These are phyloP conservation scores for Drosophila atripex DNA, from an alignment of 2,888 invertebrate genomes.

Conservation along the genomic window DNA sequence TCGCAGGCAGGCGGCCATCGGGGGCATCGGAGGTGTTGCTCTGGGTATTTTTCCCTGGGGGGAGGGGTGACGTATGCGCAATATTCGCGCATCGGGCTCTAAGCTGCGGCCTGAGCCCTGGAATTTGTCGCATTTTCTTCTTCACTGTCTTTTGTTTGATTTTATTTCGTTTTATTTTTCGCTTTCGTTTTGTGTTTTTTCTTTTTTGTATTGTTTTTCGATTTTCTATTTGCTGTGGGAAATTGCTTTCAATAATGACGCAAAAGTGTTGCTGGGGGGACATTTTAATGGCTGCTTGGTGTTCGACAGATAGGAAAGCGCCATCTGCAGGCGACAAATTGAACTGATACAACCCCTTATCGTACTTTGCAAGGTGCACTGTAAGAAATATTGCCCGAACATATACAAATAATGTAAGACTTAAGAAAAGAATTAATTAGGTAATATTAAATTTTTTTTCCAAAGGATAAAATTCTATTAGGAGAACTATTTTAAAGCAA, in stretches of 20 bases:
- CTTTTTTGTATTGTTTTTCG: conserved; percentile 45
- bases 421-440: too few relatives aligned
- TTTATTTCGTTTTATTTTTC: conserved; percentile 31
- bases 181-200: conserved; percentile 27
- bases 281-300: conserved; percentile 42
- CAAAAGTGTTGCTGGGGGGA: conserved; percentile 44
- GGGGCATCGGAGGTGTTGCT: conserved; percentile 19
- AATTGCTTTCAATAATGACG: conserved; percentile 57
- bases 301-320: conserved; percentile 16
- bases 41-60: conserved; percentile 16
- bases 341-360: conserved; percentile 34
- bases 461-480: background rate
- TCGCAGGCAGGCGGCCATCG: background rate
- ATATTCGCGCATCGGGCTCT: conserved; percentile 52
- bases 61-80: conserved; percentile 60
- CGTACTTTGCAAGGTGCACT: conserved; percentile 5
- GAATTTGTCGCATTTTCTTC: conserved; percentile 62
- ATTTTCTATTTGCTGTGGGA: conserved; percentile 49
- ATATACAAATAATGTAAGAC: too few relatives aligned
- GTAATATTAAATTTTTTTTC: background rate
- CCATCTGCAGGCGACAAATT: conserved; percentile 33
- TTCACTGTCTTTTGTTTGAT: conserved; percentile 17
- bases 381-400: background rate
- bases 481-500: too few relatives aligned
- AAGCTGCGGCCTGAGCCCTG: conserved; percentile 48